Conservation (phyloP, 2,113 vertebrate genomes). For the Pelecanoides urinatrix region DNA sequence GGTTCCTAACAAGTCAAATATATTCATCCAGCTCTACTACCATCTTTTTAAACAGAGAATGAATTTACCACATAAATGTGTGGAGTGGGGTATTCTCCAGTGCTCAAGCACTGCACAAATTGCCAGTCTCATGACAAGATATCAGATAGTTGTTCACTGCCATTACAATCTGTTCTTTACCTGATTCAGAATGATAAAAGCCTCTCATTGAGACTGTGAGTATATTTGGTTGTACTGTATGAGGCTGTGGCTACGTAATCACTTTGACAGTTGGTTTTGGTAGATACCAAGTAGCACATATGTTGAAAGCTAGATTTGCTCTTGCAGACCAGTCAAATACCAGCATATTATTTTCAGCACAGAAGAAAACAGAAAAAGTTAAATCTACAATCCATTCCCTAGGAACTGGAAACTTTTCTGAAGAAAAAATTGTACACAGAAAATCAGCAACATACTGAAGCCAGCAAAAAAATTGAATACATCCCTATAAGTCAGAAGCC, state of each 20-base stretch:
- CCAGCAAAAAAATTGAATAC: conserved; percentile 41
- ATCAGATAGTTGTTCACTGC: background rate
- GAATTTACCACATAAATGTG: background rate
- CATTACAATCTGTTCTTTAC: background rate
- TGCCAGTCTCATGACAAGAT: background rate
- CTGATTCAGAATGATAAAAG: background rate
- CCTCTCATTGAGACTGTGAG: background rate
- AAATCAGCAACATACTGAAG: background rate
- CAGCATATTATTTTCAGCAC: background rate
- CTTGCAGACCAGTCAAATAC: background rate
- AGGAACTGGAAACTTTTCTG: conserved; percentile 17
- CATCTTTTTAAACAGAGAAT: background rate
- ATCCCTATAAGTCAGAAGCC: conserved; percentile 27
- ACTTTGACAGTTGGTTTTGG: background rate
- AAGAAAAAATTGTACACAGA: background rate
- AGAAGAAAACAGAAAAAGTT: background rate
- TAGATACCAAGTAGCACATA: background rate
- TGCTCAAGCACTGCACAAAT: background rate
- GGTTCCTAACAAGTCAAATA: background rate
- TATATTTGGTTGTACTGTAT: background rate
- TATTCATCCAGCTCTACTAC: background rate
- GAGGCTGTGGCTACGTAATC: background rate
- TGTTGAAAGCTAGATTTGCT: background rate
- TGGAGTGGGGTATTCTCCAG: background rate
- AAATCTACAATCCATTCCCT: background rate